Conservation (phyloP, 2,113 vertebrate species). For the Hippotragus niger region DNA sequence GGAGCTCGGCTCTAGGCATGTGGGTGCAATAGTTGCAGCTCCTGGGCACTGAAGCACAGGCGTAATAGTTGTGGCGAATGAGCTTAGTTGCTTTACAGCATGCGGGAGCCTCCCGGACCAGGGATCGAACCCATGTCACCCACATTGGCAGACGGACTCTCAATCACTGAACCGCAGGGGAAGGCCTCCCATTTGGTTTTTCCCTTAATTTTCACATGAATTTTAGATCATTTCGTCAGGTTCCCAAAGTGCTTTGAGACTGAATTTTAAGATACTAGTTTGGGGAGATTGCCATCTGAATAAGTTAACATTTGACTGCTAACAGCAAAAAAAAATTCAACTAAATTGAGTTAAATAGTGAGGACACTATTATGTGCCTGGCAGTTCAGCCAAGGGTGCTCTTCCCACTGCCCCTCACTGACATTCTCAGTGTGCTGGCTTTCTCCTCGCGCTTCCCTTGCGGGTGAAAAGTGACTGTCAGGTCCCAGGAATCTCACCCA, state of each 20-base stretch:
- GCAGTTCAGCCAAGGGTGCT: not conserved
- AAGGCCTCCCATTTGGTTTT: not conserved
- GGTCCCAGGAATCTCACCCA: not conserved
- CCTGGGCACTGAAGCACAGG: not conserved
- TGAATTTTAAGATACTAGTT: not conserved
- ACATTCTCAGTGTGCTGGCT: not conserved
- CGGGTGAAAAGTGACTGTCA: not conserved
- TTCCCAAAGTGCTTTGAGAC: not conserved
- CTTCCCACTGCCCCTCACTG: not conserved
- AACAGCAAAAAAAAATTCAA: not conserved
- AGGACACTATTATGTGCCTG: not conserved
- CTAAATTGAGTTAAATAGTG: not conserved
- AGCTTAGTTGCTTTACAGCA: not conserved
- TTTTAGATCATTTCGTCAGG: not conserved
- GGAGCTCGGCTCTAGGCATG: not conserved
- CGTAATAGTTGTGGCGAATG: not conserved
- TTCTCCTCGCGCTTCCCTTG: not conserved
- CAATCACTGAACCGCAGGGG: not conserved
- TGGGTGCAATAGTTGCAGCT: not conserved
- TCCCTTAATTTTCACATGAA: not conserved
- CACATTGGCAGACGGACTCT: not conserved
- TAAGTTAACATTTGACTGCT: not conserved
- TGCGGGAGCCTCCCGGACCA: not conserved
- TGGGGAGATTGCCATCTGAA: not conserved
- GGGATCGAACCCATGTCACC: not conserved